A percentile compares a stretch with the other conserved stretches of the same genome.
Evolutionary conservation across 2,888 invertebrate genomes (phyloP).

Genomic region (Watsonalla binaria): DNA sequence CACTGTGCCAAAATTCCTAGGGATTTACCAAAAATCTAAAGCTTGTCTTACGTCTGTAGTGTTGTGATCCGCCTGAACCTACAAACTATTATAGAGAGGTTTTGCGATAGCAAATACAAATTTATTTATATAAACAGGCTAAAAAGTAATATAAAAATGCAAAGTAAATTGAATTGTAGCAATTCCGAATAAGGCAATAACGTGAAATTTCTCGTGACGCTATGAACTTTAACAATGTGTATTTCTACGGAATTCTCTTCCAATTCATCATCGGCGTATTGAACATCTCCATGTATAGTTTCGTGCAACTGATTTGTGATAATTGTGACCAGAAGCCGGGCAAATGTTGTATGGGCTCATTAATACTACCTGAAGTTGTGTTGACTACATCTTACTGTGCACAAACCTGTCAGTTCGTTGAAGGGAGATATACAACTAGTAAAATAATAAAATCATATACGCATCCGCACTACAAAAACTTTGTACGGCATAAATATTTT

Average conservation of each 20-base stretch:
- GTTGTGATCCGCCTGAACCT: background rate
- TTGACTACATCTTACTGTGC: constrained; percentile 48
- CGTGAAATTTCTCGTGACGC: background rate
- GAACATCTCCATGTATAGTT: constrained; percentile 23
- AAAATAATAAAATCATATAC: constrained; percentile 17
- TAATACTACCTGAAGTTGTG: constrained; percentile 33
- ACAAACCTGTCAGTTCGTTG: constrained; percentile 32
- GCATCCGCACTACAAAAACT: constrained; percentile 20
- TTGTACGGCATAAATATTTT: constrained; percentile 4
- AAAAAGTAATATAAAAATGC: background rate
- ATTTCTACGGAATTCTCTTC: constrained; percentile 9
- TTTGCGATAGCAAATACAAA: background rate
- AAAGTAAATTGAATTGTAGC: background rate
- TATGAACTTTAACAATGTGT: constrained; percentile 8
- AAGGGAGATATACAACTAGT: constrained; percentile 6
- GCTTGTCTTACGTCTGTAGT: background rate
- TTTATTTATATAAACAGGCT: background rate
- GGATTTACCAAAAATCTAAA: constrained; percentile 7
- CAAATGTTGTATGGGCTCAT: constrained; percentile 42
- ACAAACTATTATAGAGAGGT: background rate
- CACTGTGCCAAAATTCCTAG: constrained; percentile 4
- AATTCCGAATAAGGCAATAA: background rate
- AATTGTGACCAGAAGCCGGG: constrained; percentile 15
- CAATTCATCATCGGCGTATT: constrained; percentile 6
- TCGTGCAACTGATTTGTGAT: constrained; percentile 36